Evolutionary conservation across 2,113 vertebrate species (phyloP).

Genomic region (Nyctibius bracteatus): DNA sequence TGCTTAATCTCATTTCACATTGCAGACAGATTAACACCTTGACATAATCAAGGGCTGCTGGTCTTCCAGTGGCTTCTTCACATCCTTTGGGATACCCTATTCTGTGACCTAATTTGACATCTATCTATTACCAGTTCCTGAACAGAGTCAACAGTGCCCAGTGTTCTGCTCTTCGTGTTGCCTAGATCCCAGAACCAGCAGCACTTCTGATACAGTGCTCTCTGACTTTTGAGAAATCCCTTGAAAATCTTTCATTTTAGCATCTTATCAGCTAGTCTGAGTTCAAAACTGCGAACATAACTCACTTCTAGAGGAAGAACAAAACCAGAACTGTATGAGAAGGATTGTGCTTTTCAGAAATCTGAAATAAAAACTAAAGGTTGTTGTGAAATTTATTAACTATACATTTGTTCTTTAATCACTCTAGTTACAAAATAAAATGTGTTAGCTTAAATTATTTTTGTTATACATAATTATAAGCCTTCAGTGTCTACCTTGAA

Average conservation of each 20-base stretch:
- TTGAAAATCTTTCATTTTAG: neutral
- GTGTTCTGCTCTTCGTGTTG: fast-evolving
- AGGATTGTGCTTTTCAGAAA: neutral
- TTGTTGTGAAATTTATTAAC: neutral
- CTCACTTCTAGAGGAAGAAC: neutral
- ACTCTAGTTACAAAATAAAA: neutral
- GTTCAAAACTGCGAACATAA: fast-evolving
- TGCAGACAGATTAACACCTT: neutral
- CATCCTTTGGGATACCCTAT: neutral
- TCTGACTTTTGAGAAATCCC: neutral
- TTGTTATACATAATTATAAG: neutral
- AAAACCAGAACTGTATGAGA: neutral
- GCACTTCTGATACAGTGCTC: neutral
- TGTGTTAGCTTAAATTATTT: neutral
- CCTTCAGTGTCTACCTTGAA: neutral
- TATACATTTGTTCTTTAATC: neutral
- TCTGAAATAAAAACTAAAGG: neutral
- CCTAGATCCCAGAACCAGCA: neutral
- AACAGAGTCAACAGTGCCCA: neutral
- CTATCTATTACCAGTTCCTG: neutral
- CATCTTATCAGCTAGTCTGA: neutral
- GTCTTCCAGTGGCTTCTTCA: neutral
- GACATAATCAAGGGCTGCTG: neutral
- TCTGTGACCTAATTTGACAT: neutral
- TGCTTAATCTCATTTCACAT: neutral